Base-by-base conservation (phyloP, 2,113 vertebrate genomes). In the Forbesichthys agassizii region DNA sequence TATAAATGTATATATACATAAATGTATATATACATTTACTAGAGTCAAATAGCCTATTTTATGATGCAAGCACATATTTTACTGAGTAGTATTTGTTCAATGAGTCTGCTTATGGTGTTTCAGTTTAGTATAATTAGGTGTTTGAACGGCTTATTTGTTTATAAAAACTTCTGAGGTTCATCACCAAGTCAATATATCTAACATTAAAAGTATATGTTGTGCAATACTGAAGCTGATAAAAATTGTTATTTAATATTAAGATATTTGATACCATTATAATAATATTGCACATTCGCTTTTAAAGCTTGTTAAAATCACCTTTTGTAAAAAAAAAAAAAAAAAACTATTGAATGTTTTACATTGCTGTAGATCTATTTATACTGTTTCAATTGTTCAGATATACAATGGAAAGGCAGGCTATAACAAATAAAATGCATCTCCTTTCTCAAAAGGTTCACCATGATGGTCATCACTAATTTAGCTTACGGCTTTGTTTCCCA, bases 1-100 rank as follows among this genome's bases (percentile, higher is more conserved):
- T n/a, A n/a, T n/a, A n/a, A n/a, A n/a, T n/a, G n/a, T n/a, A n/a
- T n/a, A 27, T 27, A 27, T 27, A 27, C 2, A 27, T 27, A 88
- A 83, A 88, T 75, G 69, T 62, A 49, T 81, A 27, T 61, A 60
- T 67, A 61, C 63, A 82, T 79, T 69, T 85, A 72, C 71, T 84
- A 84, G 85, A 83, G 83, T 2, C 54, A 77, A 86, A 79, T 89
- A 27, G 27, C 27, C 27, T 27, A 88, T 91, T 92, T 91, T 90
- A 83, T 82, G 73, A 90, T 75, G 71, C 79, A 89, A 91, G 87
- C 89, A 91, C 91, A 90, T 91, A 88, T 90, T 92, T 91, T 86
- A 89, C 84, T 88, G 76, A 81, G 56, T 88, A 91, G 57, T 74
- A 79, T 84, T 76, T 88, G 70, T 89, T 88, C 66, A 70, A 73